A percentile compares a stretch with the other conserved stretches of the same genome.
phyloP scores from a whole-genome alignment of 2,113 vertebrate species.

The Tragelaphus strepsiceros region DNA sequence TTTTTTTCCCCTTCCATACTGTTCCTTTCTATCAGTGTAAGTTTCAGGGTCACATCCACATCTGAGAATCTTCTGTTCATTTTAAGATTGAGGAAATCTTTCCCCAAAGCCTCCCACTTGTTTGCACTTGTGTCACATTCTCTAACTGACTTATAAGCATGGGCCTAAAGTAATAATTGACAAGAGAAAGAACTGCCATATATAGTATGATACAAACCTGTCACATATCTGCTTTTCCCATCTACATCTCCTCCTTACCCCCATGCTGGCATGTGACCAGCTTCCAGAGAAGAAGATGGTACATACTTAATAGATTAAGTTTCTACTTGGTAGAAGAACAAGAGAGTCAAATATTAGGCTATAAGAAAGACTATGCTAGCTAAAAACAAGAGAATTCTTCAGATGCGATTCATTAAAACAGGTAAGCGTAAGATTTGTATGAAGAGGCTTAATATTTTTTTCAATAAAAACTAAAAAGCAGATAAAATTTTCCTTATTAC shows the following conservation, averaged over 20 bases:
- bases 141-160: not conserved
- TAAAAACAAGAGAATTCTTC: not conserved
- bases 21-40: not conserved
- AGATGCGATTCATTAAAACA: not conserved
- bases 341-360: not conserved
- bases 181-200: not conserved
- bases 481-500: not conserved
- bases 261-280: not conserved
- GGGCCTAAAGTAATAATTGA: not conserved
- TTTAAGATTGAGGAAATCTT: not conserved
- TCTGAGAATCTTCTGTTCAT: not conserved
- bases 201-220: not conserved
- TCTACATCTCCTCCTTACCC: not conserved
- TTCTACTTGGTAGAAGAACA: not conserved
- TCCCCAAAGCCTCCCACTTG: not conserved
- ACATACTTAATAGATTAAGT: not conserved
- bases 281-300: not conserved
- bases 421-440: not conserved
- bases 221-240: not conserved
- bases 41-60: not conserved
- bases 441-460: not conserved
- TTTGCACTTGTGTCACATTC: not conserved
- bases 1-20: not conserved
- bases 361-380: not conserved
- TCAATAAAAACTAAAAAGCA: not conserved